These are phyloP conservation scores for Apamea anceps DNA, from an alignment of 2,888 invertebrate species.

Conservation along the genomic window DNA sequence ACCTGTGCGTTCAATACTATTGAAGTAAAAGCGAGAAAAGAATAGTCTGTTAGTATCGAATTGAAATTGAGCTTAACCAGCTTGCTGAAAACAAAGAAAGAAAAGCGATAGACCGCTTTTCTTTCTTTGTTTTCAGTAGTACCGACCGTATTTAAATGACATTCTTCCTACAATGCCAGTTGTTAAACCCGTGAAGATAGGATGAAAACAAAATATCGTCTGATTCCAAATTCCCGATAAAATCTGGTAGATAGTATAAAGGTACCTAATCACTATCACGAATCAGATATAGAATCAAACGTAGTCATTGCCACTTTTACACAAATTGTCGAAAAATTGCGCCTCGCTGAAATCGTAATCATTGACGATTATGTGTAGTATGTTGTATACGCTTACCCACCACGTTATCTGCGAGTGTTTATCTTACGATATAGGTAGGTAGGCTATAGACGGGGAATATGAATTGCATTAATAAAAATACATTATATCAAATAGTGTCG, in stretches of 20 bases:
- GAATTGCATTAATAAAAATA: slow-evolving; percentile 59
- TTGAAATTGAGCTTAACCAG: not conserved
- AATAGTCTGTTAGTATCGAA: not conserved
- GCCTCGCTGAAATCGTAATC: slow-evolving; percentile 44
- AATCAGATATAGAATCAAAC: slow-evolving; percentile 43
- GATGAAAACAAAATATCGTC: slow-evolving; percentile 38
- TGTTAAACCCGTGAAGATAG: slow-evolving; percentile 9
- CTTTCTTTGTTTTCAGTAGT: too few relatives aligned
- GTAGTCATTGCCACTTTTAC: slow-evolving; percentile 49
- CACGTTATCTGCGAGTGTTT: slow-evolving; percentile 51
- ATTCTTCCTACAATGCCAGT: slow-evolving; percentile 6
- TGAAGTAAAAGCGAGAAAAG: slow-evolving; percentile 1
- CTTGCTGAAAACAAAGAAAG: not conserved
- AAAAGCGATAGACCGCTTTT: too few relatives aligned
- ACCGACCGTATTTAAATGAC: not conserved
- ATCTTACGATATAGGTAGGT: slow-evolving; percentile 51
- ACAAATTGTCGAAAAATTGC: slow-evolving; percentile 47
- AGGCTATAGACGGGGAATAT: slow-evolving; percentile 33
- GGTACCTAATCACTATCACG: slow-evolving; percentile 32
- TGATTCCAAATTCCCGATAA: slow-evolving; percentile 38
- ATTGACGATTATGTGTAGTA: slow-evolving; percentile 51
- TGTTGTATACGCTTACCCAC: slow-evolving; percentile 41
- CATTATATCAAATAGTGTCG: slow-evolving; percentile 62
- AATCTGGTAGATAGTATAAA: slow-evolving; percentile 31
- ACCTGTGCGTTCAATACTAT: slow-evolving; percentile 29